Evolutionary conservation across 2,888 invertebrate genomes (phyloP).

Genomic region (Dryobota labecula): DNA sequence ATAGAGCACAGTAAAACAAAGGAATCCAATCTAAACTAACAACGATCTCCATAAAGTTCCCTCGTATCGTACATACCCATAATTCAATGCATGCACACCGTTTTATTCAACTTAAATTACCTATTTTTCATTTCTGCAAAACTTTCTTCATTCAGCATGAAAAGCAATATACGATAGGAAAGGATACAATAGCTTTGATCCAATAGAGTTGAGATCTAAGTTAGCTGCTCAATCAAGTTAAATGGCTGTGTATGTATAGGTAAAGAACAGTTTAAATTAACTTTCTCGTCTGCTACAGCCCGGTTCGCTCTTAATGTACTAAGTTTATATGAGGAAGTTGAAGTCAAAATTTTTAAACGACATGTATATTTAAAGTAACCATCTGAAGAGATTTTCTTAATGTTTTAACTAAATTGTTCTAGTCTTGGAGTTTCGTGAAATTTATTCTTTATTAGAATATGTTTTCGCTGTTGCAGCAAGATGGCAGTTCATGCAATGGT

Average conservation of each 20-base stretch:
- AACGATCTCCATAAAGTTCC: constrained; percentile 43
- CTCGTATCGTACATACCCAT: constrained; percentile 27
- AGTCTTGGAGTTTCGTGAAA: constrained; percentile 9
- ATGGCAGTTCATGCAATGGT: neutral
- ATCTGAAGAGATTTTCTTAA: constrained; percentile 47
- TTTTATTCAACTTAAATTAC: constrained; percentile 46
- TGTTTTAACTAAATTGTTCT: constrained; percentile 41
- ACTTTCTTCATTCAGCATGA: constrained; percentile 41
- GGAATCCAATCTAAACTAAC: constrained; percentile 45
- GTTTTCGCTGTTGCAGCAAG: neutral
- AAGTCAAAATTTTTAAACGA: constrained; percentile 53
- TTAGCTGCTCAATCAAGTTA: constrained; percentile 61
- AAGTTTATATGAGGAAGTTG: constrained; percentile 63
- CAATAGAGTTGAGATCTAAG: constrained; percentile 45
- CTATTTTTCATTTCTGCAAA: constrained; percentile 49
- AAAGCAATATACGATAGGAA: constrained; percentile 29
- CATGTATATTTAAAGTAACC: constrained; percentile 46
- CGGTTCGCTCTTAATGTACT: constrained; percentile 60
- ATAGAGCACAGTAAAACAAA: constrained; percentile 39
- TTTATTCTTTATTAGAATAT: constrained; percentile 10
- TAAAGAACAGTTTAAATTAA: constrained; percentile 72
- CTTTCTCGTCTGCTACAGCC: constrained; percentile 64
- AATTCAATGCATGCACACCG: constrained; percentile 47
- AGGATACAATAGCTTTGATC: constrained; percentile 46
- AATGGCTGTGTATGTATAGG: constrained; percentile 62